Evolutionary conservation across 2,888 invertebrate species (phyloP).

Genomic region (Azorinus chamasolen): DNA sequence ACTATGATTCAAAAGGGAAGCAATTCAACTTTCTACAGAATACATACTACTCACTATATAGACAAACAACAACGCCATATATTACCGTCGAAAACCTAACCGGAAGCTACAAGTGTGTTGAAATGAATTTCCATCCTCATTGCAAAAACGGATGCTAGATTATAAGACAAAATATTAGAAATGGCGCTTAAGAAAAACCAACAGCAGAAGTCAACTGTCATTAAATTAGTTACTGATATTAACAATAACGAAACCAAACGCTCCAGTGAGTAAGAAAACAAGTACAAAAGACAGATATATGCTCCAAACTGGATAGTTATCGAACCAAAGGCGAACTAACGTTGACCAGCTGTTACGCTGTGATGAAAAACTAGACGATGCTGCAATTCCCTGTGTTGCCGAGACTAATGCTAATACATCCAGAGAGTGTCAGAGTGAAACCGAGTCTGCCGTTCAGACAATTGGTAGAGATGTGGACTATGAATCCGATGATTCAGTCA

Average conservation of each 20-base stretch:
- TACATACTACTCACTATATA: not conserved
- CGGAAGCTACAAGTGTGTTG: not conserved
- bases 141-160: too few relatives aligned
- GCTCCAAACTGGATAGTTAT: too few relatives aligned
- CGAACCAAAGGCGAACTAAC: conserved; percentile 6
- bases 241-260: too few relatives aligned
- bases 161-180: too few relatives aligned
- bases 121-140: too few relatives aligned
- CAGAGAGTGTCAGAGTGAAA: not conserved
- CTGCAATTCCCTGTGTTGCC: too few relatives aligned
- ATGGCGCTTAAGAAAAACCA: too few relatives aligned
- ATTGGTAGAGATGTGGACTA: not conserved
- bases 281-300: not conserved
- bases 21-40: not conserved
- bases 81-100: not conserved
- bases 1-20: not conserved
- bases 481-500: too few relatives aligned
- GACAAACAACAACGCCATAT: not conserved
- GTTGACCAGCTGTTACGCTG: not conserved
- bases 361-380: conserved; percentile 7
- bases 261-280: too few relatives aligned
- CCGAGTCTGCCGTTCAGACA: not conserved
- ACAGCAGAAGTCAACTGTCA: too few relatives aligned
- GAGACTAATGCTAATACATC: not conserved
- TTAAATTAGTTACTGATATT: too few relatives aligned